Evolutionary conservation across 2,113 vertebrate species (phyloP).

Genomic region (Oreotrochilus melanogaster): DNA sequence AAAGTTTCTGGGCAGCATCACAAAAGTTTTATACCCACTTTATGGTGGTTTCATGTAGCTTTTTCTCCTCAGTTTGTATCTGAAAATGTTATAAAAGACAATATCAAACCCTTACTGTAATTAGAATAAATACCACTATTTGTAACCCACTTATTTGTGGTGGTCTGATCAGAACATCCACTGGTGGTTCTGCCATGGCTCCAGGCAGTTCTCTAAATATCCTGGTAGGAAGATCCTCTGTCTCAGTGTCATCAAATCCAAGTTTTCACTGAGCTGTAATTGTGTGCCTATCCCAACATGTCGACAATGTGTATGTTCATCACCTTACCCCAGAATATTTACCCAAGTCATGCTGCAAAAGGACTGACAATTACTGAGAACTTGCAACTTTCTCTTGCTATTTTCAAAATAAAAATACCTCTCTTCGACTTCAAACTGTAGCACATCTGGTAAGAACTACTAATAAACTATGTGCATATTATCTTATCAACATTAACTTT

Average conservation of each 20-base stretch:
- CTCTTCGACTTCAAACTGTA: background rate
- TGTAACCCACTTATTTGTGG: background rate
- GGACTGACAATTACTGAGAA: background rate
- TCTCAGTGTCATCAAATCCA: background rate
- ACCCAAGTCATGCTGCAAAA: background rate
- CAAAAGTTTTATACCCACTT: background rate
- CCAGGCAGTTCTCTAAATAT: background rate
- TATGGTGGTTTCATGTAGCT: background rate
- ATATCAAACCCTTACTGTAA: background rate
- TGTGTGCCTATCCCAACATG: background rate
- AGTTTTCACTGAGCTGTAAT: background rate
- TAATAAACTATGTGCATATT: background rate
- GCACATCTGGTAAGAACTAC: background rate
- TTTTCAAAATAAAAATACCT: background rate
- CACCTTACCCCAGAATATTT: background rate
- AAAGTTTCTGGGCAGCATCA: background rate
- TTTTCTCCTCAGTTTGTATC: background rate
- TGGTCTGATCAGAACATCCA: background rate
- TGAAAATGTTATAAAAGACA: background rate
- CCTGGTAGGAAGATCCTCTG: background rate
- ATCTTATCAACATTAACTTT: background rate
- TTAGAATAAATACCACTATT: background rate
- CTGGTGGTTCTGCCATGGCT: background rate
- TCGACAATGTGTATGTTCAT: background rate
- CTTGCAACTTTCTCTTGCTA: background rate